Percentiles rank a stretch among this genome's conserved stretches.
phyloP scores from a whole-genome alignment of 2,888 invertebrate species.

The Metopia argyrocephala region DNA sequence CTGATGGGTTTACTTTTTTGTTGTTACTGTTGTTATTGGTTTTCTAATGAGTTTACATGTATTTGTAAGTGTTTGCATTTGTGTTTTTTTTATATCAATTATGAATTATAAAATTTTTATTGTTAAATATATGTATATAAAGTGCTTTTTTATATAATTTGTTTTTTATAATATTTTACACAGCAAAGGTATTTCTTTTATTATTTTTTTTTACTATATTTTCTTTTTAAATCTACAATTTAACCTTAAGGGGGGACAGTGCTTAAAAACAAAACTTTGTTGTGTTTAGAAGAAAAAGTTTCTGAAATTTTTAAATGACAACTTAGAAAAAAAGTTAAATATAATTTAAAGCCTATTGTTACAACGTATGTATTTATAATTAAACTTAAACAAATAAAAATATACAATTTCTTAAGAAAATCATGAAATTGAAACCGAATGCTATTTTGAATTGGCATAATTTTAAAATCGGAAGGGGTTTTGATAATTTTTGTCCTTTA shows the following conservation, averaged over 20 bases:
- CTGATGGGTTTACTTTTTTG: conserved; percentile 47
- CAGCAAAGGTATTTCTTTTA: conserved; percentile 48
- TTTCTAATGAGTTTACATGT: conserved; percentile 48
- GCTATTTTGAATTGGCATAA: too few species aligned
- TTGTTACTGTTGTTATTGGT: conserved; percentile 24
- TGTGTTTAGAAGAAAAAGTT: too few species aligned
- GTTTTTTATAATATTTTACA: conserved; percentile 55
- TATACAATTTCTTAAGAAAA: too few species aligned
- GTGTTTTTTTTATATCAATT: conserved; percentile 15
- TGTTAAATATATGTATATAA: conserved; percentile 32
- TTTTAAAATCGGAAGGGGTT: too few species aligned
- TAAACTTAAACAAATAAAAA: too few species aligned
- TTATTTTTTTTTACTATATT: background rate
- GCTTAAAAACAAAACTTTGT: background rate
- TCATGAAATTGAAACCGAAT: too few species aligned
- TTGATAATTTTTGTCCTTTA: too few species aligned
- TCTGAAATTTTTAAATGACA: too few species aligned
- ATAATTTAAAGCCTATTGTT: background rate
- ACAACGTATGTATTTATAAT: too few species aligned
- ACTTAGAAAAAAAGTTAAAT: background rate
- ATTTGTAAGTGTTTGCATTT: background rate
- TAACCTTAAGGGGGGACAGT: too few species aligned
- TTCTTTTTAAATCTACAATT: conserved; percentile 25
- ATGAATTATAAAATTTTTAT: background rate
- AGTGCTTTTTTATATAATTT: conserved; percentile 48